Evolutionary conservation across 2,113 vertebrate species (phyloP), one percentile per base, ranked within the genome.

Genomic region (Tachycineta bicolor): DNA sequence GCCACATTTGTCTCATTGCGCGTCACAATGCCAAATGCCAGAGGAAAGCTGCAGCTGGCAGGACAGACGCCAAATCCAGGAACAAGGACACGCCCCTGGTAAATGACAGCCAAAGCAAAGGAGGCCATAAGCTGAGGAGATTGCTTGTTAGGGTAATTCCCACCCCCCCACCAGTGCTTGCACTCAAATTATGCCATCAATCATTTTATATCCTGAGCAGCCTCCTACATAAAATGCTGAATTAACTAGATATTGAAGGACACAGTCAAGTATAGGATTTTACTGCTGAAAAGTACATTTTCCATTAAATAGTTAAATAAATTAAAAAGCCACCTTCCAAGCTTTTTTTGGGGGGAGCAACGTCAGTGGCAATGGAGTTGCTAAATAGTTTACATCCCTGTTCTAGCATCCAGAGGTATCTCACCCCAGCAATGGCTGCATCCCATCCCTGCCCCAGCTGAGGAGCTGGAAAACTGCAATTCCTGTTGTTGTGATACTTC

Each of bases 271-370:
- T 34, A n/a, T 2, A 67, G 41, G 33, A 43, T 56, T 90, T 84
- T 60, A 64, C 44, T 73, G 26, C 63, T 55, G 63, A 71, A 39
- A 77, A 84, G 55, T 29, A 63, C 1, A 3, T 84, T 84, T 78
- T 65, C 50, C 26, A 84, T 55, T 73, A 64, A 77, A 8, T 37
- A 81, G 24, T 10, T 33, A 60, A 81, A 33, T 23, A 89, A 83
- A 76, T 33, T 14, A 3, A 87, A 83, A 87, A 73, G 17, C 17
- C 41, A 59, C 25, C 13, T 74, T 55, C 25, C 29, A 56, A 76
- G 19, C 19, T 24, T 26, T 74, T 50, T 62, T 7, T 26, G 1
- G 3, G 4, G 9, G 11, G 10, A 1, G 12, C 1, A 11, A 41
- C 14, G 59, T n/a, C 53, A 55, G 22, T 55, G 82, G 39, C 63